phyloP scores from a whole-genome alignment of 2,797 vertebrate species.

The Xiphorhynchus erythropygius region DNA sequence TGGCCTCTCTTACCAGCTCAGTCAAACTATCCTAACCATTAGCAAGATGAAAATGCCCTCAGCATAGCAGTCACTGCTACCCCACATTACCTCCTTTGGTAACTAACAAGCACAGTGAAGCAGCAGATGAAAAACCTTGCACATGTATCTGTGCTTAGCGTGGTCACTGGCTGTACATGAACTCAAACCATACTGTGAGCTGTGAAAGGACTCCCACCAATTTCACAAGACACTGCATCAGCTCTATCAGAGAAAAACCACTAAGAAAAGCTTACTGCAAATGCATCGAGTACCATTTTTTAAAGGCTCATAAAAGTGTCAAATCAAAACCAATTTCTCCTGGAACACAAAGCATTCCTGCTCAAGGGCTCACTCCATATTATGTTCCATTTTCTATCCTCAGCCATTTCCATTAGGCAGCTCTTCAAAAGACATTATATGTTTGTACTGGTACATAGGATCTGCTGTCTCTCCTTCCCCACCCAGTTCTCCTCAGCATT shows the following conservation, averaged over 20 bases:
- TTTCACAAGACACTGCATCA: constrained; percentile 16
- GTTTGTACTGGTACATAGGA: constrained; percentile 47
- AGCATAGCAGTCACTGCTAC: constrained; percentile 14
- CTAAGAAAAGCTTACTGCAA: constrained; percentile 41
- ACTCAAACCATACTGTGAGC: neutral
- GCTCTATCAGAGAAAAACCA: constrained; percentile 40
- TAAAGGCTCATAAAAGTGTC: constrained; percentile 62
- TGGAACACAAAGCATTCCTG: constrained; percentile 51
- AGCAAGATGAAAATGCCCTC: neutral
- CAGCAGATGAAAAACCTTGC: constrained; percentile 17
- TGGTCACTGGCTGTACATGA: neutral
- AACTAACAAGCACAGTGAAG: constrained; percentile 20
- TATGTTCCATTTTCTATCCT: constrained; percentile 61
- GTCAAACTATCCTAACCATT: constrained; percentile 1
- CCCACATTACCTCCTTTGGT: neutral
- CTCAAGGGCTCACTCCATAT: constrained; percentile 53
- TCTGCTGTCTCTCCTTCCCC: neutral
- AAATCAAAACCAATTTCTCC: constrained; percentile 64
- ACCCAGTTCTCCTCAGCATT: neutral
- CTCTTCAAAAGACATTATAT: constrained; percentile 58
- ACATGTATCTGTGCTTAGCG: neutral
- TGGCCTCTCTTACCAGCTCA: constrained; percentile 30
- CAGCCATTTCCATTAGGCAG: constrained; percentile 56
- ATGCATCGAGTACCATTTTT: constrained; percentile 34
- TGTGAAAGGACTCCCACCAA: constrained; percentile 3